Conservation (phyloP, 2,797 vertebrate species). For the Enteromius anoplus region DNA sequence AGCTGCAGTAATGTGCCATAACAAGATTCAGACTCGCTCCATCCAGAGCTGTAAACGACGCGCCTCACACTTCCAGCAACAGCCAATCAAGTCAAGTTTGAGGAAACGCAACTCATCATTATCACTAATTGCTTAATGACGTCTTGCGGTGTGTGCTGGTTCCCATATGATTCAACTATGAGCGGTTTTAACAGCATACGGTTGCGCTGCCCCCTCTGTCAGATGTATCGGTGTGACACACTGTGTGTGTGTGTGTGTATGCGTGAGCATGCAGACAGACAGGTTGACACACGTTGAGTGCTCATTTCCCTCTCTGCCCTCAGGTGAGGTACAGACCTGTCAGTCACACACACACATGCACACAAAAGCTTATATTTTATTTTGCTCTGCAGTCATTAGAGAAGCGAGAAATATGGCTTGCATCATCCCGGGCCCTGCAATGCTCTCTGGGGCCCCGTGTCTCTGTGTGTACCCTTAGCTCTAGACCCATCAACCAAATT, state of each 20-base stretch:
- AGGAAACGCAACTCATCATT: constrained; percentile 36
- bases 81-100: constrained; percentile 19
- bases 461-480: constrained; percentile 66
- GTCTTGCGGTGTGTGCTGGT: constrained; percentile 41
- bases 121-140: constrained; percentile 46
- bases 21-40: neutral
- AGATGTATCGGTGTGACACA: constrained; percentile 20
- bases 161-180: constrained; percentile 39
- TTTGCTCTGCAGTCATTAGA: constrained; percentile 76
- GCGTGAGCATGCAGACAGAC: constrained; percentile 50
- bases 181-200: constrained; percentile 38
- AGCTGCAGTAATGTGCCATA: constrained; percentile 8
- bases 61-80: neutral
- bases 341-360: constrained; percentile 61
- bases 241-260: constrained; percentile 18
- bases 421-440: constrained; percentile 71
- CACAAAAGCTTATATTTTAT: constrained; percentile 53
- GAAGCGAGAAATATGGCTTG: constrained; percentile 74
- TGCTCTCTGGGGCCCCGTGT: constrained; percentile 61
- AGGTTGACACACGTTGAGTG: constrained; percentile 62
- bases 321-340: constrained; percentile 67
- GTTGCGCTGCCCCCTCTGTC: constrained; percentile 32
- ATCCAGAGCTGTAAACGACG: neutral
- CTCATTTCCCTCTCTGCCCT: constrained; percentile 65
- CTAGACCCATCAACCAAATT: constrained; percentile 79